These are phyloP conservation scores for Parnassius orleans DNA, from an alignment of 2,888 invertebrate species.

Conservation along the genomic window DNA sequence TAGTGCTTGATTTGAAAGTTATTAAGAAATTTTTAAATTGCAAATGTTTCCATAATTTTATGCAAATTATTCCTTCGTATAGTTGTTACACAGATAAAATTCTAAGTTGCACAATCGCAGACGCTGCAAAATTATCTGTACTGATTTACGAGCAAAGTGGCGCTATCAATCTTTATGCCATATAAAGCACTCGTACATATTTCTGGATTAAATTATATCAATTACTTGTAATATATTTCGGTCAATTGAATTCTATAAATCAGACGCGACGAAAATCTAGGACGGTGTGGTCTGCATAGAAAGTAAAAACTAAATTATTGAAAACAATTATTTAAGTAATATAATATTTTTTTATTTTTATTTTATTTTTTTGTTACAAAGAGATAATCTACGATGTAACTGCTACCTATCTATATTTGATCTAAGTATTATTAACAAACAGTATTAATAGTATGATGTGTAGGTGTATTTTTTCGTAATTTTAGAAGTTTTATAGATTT, in stretches of 20 bases:
- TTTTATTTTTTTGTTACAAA: too few species aligned
- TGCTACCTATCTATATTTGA: too few species aligned
- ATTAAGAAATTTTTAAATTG: too few species aligned
- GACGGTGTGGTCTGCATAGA: constrained; percentile 3
- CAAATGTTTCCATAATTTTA: too few species aligned
- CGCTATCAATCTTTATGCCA: constrained; percentile 5
- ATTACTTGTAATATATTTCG: constrained; percentile 7
- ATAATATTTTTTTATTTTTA: not conserved
- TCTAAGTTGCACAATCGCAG: not conserved
- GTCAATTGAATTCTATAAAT: constrained; percentile 11
- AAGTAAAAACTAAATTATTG: constrained; percentile 22
- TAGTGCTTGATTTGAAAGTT: too few species aligned
- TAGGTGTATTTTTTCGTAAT: too few species aligned
- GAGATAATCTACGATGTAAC: too few species aligned
- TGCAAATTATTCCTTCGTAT: too few species aligned
- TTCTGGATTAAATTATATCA: constrained; percentile 9
- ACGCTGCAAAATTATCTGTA: not conserved
- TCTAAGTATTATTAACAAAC: too few species aligned
- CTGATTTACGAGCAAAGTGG: constrained; percentile 6
- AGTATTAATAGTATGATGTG: too few species aligned
- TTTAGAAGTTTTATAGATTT: too few species aligned
- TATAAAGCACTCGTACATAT: constrained; percentile 2
- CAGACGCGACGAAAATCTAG: constrained; percentile 6
- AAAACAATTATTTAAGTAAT: constrained; percentile 19
- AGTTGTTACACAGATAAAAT: not conserved